These are phyloP conservation scores for Pterocles burchelli DNA, from an alignment of 2,113 vertebrate genomes.

Conservation along the genomic window DNA sequence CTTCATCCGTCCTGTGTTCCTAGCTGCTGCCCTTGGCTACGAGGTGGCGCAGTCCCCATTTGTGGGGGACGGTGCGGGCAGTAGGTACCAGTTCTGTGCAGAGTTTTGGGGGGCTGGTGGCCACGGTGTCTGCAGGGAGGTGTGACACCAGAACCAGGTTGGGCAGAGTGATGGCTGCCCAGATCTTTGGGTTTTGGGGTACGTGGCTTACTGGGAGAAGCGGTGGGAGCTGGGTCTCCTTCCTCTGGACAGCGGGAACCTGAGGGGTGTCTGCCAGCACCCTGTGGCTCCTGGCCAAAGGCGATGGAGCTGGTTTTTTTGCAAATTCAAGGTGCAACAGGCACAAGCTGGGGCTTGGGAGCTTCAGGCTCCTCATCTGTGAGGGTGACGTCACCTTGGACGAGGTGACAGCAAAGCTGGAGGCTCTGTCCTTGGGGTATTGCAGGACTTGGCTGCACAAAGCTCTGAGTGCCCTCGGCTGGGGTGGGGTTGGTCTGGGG, in stretches of 20 bases:
- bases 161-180: neutral
- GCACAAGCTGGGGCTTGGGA: neutral
- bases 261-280: neutral
- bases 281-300: neutral
- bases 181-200: neutral
- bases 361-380: rapidly evolving
- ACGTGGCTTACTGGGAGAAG: neutral
- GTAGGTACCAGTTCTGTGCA: neutral
- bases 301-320: neutral
- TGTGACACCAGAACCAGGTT: neutral
- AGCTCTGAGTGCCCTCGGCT: neutral
- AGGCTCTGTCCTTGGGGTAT: neutral
- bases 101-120: neutral
- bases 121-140: neutral
- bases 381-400: neutral
- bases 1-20: rapidly evolving
- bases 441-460: rapidly evolving
- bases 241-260: neutral
- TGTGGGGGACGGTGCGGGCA: rapidly evolving
- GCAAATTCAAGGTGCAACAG: neutral
- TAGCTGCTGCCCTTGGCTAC: neutral
- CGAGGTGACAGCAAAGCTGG: neutral
- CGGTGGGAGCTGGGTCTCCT: neutral
- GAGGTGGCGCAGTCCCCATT: rapidly evolving
- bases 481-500: neutral